Conservation (phyloP, 2,797 vertebrate genomes). For the Uromys caudimaculatus region DNA sequence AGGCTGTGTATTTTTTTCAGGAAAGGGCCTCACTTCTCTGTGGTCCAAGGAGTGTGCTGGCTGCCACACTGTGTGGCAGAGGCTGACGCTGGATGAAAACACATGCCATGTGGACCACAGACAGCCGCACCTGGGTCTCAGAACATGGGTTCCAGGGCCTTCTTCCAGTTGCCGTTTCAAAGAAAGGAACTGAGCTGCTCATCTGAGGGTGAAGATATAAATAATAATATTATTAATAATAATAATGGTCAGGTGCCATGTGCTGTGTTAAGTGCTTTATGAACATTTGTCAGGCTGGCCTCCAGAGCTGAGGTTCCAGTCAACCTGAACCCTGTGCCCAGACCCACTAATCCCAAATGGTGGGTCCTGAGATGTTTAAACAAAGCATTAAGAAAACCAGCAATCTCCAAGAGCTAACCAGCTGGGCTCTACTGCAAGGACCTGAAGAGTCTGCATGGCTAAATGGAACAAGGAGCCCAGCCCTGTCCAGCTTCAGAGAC, state of each 20-base stretch:
- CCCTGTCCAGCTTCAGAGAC: neutral
- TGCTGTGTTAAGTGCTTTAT: conserved; percentile 11
- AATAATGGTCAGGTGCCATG: conserved; percentile 46
- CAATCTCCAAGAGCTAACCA: neutral
- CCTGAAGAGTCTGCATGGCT: neutral
- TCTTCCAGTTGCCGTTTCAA: neutral
- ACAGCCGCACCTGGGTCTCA: neutral
- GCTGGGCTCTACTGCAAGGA: neutral
- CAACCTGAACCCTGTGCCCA: neutral
- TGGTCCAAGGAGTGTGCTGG: neutral
- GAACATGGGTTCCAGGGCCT: conserved; percentile 43
- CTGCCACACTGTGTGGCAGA: conserved; percentile 54
- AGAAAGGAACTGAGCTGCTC: conserved; percentile 7
- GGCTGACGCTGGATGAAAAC: conserved; percentile 32
- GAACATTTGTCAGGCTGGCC: neutral
- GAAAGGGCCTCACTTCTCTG: conserved; percentile 42
- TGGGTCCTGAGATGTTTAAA: conserved; percentile 9
- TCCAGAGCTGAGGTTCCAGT: neutral
- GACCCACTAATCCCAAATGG: neutral
- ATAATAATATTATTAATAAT: conserved; percentile 76
- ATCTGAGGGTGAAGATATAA: neutral
- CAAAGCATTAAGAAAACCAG: conserved; percentile 76
- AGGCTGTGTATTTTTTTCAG: conserved; percentile 55
- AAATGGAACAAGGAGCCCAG: neutral
- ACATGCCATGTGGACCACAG: accelerated